Conservation (phyloP, 92 coral and sea anemone species). For the Epizoanthus fatuus region DNA sequence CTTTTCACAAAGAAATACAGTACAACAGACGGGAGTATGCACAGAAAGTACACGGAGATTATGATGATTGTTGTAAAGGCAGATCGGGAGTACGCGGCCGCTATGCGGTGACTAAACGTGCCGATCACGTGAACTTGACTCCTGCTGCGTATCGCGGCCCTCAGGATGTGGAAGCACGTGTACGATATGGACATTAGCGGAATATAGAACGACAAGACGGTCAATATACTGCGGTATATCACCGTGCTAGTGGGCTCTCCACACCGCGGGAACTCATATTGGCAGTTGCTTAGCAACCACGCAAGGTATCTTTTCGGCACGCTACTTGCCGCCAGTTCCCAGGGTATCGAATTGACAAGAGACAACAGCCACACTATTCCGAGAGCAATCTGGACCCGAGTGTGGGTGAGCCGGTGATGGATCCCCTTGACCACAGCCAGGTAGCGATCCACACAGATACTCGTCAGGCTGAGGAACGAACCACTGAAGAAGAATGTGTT, state of each 20-base stretch:
- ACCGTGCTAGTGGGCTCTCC: constrained; percentile 27
- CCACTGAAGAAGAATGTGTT: constrained; percentile 77
- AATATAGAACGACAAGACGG: constrained; percentile 53
- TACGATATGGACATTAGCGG: constrained; percentile 63
- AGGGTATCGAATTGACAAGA: constrained; percentile 74
- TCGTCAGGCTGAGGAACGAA: constrained; percentile 75
- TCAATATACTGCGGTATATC: constrained; percentile 38
- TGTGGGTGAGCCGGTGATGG: constrained; percentile 79
- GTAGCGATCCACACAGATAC: constrained; percentile 83
- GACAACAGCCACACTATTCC: constrained; percentile 70
- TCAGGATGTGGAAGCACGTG: constrained; percentile 65
- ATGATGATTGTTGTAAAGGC: constrained; percentile 83
- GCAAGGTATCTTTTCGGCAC: constrained; percentile 75
- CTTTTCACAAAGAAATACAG: constrained; percentile 63
- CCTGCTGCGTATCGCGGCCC: constrained; percentile 71
- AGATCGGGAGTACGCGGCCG: constrained; percentile 76
- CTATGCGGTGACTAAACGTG: constrained; percentile 59
- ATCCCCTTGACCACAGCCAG: constrained; percentile 83
- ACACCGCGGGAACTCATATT: constrained; percentile 56
- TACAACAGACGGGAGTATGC: constrained; percentile 72
- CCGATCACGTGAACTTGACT: constrained; percentile 73
- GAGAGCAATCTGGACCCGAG: constrained; percentile 59
- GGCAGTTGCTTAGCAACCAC: constrained; percentile 84
- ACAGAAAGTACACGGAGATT: constrained; percentile 77
- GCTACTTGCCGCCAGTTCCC: constrained; percentile 69